Evolutionary conservation across 2,888 invertebrate species (phyloP), one percentile per base, ranked within the genome.

Genomic region (Busseola fusca): DNA sequence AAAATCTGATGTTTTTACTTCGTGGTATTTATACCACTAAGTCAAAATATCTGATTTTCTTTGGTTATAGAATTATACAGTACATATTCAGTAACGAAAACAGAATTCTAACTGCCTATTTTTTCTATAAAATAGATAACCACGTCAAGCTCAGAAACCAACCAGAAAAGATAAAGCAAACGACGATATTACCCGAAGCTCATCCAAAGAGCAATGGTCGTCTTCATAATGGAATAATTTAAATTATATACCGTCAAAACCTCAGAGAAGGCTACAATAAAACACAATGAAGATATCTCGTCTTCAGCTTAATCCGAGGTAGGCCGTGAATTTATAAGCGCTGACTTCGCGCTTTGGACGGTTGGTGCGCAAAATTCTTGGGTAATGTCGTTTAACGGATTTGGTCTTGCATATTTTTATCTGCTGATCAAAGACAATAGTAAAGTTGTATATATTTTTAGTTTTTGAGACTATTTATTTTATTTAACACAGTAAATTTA

Each of bases 171-270:
- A 85, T 82, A 84, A 81, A 84, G 71, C 40, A 68, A 76, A 80
- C 74, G 80, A 74, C 64, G 25, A 74, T 82, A 82, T 84, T 80
- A 85, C 75, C 60, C 70, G 71, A 71, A 78, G 75, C 80, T 80
- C 80, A 81, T 77, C 77, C 81, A 59, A 77, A 78, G 70, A 81
- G 77, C 81, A 87, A 86, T 83, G 86, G 87, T 81, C 79, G 85
- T 87, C 87, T 87, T 85, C 87, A 87, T 91, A 91, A 91, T 91
- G 89, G 89, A 92, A 91, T 92, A 92, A 92, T 91, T 92, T 92
- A 89, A 92, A 91, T 91, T 91, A 91, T 90, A 91, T 91, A 88
- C 90, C 92, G 89, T 85, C 84, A 84, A 86, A 89, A 89, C 86
- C 88, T 86, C 86, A 81, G 84, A 84, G 88, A 83, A 87, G 83